These are phyloP conservation scores for Trichoplax adhaerens DNA, from an alignment of 37 sponge, comb jelly and placozoan species.

Conservation along the genomic window DNA sequence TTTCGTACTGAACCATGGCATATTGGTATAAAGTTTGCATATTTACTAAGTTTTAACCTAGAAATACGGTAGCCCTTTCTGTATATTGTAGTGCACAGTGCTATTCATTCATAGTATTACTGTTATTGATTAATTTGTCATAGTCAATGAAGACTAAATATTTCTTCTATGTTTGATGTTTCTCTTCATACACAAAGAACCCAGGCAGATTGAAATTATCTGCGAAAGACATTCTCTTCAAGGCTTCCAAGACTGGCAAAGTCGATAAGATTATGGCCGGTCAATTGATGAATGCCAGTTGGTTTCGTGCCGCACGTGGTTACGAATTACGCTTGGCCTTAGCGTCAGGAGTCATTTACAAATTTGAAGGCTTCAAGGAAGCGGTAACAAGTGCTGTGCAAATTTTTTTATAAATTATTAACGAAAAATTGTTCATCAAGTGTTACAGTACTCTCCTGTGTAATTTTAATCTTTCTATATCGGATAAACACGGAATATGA, in stretches of 20 bases:
- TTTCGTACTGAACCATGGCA: too few relatives aligned
- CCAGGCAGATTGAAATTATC: conserved; percentile 61
- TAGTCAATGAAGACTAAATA: too few relatives aligned
- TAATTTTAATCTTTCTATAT: too few relatives aligned
- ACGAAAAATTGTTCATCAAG: background rate
- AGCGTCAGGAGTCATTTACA: conserved; percentile 27
- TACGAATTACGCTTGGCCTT: conserved; percentile 50
- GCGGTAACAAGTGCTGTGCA: conserved; percentile 20
- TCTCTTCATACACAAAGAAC: conserved; percentile 19
- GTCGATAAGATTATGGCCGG: conserved; percentile 36
- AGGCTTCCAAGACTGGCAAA: conserved; percentile 45
- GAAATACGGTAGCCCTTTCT: too few relatives aligned
- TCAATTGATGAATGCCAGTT: conserved; percentile 30
- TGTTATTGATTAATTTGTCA: too few relatives aligned
- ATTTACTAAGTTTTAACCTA: too few relatives aligned
- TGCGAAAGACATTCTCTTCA: conserved; percentile 67
- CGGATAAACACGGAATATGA: too few relatives aligned
- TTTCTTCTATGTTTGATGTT: too few relatives aligned
- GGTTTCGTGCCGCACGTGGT: conserved; percentile 68
- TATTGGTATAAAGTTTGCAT: too few relatives aligned
- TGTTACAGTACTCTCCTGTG: background rate
- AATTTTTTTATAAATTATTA: too few relatives aligned
- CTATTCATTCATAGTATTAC: too few relatives aligned
- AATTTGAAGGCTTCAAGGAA: conserved; percentile 86
- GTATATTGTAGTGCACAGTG: too few relatives aligned